phyloP scores from a whole-genome alignment of 2,113 vertebrate genomes.

The Notothenia coriiceps region DNA sequence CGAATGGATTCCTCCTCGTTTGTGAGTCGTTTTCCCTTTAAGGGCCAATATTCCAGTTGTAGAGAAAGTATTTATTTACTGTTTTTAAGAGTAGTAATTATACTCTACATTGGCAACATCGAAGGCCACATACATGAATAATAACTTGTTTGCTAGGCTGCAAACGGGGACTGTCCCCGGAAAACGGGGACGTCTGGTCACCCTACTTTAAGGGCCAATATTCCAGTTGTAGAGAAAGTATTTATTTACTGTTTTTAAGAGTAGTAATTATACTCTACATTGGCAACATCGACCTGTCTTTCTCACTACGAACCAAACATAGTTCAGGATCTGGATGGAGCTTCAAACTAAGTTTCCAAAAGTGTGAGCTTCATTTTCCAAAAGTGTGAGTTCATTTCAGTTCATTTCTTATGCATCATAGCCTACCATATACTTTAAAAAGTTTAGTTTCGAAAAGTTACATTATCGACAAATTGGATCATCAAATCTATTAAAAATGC shows the following conservation, averaged over 20 bases:
- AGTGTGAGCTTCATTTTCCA: background rate
- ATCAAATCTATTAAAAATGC: background rate
- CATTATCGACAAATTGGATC: background rate
- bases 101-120: slow-evolving; percentile 16
- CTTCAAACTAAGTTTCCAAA: background rate
- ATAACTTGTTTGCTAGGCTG: slow-evolving; percentile 56
- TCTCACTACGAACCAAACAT: slow-evolving; percentile 40
- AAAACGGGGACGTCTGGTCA: too few relatives aligned
- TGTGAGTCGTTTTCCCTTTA: slow-evolving; percentile 26
- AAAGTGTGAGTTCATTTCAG: background rate
- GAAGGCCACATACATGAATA: slow-evolving; percentile 75
- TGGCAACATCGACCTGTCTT: slow-evolving; percentile 35
- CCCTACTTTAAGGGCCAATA: slow-evolving; percentile 20
- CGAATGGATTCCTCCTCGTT: slow-evolving; percentile 13
- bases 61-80: slow-evolving; percentile 14
- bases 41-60: slow-evolving; percentile 61
- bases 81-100: slow-evolving; percentile 12
- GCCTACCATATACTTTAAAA: background rate
- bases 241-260: slow-evolving; percentile 1
- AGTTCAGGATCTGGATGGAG: slow-evolving; percentile 5
- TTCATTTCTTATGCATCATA: background rate
- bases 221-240: slow-evolving; percentile 63
- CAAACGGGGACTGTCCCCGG: too few relatives aligned
- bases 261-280: slow-evolving; percentile 11
- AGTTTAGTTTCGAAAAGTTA: background rate